Evolutionary conservation across 2,888 invertebrate species (phyloP).

Genomic region (Macrophya alboannulata): DNA sequence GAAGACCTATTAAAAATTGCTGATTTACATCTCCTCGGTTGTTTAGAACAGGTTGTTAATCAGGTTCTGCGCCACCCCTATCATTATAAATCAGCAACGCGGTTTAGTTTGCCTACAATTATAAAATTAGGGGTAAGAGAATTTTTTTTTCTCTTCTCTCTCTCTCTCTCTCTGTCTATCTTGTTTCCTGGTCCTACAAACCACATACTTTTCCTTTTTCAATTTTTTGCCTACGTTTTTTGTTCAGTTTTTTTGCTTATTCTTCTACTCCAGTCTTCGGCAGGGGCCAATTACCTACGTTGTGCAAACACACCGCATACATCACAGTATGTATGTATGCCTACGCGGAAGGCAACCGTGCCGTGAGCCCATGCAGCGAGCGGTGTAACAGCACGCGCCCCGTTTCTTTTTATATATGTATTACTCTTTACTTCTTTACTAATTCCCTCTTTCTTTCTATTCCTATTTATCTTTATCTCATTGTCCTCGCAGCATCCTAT

Average conservation of each 20-base stretch:
- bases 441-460: no score
- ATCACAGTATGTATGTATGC: constrained; percentile 27
- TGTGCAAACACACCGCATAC: constrained; percentile 12
- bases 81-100: constrained; percentile 25
- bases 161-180: background rate
- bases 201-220: background rate
- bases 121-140: constrained; percentile 33
- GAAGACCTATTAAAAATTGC: background rate
- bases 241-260: constrained; percentile 48
- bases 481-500: background rate
- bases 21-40: constrained; percentile 7
- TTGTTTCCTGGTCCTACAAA: background rate
- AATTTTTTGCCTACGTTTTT: constrained; percentile 39
- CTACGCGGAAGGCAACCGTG: background rate
- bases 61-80: background rate
- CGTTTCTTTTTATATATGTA: background rate
- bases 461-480: background rate
- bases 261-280: constrained; percentile 53
- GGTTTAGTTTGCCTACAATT: constrained; percentile 34
- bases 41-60: constrained; percentile 19
- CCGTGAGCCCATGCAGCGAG: no score
- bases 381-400: constrained; percentile 49
- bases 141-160: constrained; percentile 17
- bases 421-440: background rate
- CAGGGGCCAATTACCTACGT: constrained; percentile 31